Percentiles rank a stretch among this genome's conserved stretches.
phyloP scores from a whole-genome alignment of 2,888 invertebrate species.

The Coremacera marginata region DNA sequence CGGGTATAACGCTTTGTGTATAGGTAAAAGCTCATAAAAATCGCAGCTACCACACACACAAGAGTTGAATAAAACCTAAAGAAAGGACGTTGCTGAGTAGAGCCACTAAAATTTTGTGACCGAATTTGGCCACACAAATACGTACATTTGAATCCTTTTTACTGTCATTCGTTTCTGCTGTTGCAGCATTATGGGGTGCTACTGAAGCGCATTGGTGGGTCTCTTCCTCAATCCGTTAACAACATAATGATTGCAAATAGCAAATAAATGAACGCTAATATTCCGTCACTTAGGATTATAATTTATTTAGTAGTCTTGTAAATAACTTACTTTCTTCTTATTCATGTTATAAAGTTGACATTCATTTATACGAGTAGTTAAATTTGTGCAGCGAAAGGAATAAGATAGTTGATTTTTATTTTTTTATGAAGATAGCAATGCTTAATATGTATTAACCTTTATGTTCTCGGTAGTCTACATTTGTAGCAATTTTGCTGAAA shows the following conservation, averaged over 20 bases:
- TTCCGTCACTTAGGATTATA: slow-evolving; percentile 12
- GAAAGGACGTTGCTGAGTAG: slow-evolving; percentile 14
- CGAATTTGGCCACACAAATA: background rate
- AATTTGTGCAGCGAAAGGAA: too few relatives aligned
- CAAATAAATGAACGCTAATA: slow-evolving; percentile 28
- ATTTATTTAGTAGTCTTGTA: slow-evolving; percentile 17
- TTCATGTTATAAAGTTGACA: background rate
- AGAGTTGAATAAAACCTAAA: slow-evolving; percentile 38
- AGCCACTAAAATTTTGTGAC: slow-evolving; percentile 32
- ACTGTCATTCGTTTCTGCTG: background rate
- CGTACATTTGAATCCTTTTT: slow-evolving; percentile 7
- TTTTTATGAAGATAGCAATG: too few relatives aligned
- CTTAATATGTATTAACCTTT: too few relatives aligned
- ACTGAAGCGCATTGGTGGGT: background rate
- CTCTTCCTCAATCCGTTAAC: slow-evolving; percentile 17
- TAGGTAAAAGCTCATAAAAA: slow-evolving; percentile 40
- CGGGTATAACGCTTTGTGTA: background rate
- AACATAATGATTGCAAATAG: slow-evolving; percentile 33
- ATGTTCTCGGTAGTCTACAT: too few relatives aligned
- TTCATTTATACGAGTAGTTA: background rate
- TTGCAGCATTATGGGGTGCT: too few relatives aligned
- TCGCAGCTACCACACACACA: slow-evolving; percentile 24
- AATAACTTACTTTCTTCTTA: background rate
- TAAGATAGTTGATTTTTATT: too few relatives aligned
- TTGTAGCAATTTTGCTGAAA: too few relatives aligned